Evolutionary conservation across 2,888 invertebrate species (phyloP).

Genomic region (Apantesis nais): DNA sequence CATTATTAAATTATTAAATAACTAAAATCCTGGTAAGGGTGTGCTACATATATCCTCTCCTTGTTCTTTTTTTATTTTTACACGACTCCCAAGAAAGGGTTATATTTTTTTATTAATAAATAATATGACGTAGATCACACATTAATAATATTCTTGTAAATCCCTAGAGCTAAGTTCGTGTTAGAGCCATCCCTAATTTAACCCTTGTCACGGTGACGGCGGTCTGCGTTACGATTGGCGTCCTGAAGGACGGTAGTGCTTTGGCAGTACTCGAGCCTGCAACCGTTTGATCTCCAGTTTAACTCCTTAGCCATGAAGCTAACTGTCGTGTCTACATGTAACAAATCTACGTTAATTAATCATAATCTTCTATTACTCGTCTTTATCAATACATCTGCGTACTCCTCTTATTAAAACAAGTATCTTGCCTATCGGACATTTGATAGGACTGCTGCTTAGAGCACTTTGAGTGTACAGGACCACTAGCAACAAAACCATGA

Average conservation of each 20-base stretch:
- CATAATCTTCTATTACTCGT: neutral
- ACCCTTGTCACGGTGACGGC: neutral
- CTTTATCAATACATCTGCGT: neutral
- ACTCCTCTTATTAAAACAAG: neutral
- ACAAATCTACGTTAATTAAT: neutral
- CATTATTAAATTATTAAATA: too few relatives aligned
- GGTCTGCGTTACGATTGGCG: neutral
- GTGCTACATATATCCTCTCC: neutral
- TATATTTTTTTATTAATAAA: neutral
- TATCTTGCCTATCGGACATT: neutral
- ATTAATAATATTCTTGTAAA: neutral
- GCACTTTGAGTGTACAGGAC: constrained; percentile 1
- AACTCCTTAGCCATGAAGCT: neutral
- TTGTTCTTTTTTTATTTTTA: too few relatives aligned
- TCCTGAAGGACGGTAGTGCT: neutral
- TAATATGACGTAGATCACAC: too few relatives aligned
- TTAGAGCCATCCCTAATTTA: neutral
- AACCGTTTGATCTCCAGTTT: neutral
- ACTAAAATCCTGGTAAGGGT: too few relatives aligned
- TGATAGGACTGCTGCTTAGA: neutral
- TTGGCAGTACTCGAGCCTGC: neutral
- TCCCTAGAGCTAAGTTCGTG: neutral
- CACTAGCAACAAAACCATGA: constrained; percentile 12
- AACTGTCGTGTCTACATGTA: neutral
- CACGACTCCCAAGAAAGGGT: too few relatives aligned